phyloP scores from a whole-genome alignment of 2,888 invertebrate species.

The Diogma glabrata region DNA sequence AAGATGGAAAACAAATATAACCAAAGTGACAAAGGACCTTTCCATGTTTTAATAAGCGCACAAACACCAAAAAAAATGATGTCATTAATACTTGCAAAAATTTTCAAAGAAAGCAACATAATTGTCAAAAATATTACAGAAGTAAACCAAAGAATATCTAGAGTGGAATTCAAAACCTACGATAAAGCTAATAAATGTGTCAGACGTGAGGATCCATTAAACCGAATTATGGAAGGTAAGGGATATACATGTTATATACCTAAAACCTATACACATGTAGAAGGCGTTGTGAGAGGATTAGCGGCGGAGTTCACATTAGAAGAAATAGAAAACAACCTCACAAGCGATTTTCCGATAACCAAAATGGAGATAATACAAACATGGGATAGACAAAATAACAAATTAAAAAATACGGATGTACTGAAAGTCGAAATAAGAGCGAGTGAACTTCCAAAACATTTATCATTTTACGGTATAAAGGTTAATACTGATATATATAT shows the following conservation, averaged over 20 bases:
- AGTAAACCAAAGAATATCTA: neutral
- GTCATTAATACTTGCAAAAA: neutral
- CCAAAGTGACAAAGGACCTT: neutral
- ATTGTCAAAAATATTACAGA: neutral
- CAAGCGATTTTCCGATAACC: neutral
- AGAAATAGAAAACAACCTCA: neutral
- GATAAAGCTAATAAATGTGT: neutral
- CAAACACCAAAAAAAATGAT: neutral
- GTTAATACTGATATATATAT: neutral
- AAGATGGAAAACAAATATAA: neutral
- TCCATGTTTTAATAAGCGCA: neutral
- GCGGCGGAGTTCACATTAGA: neutral
- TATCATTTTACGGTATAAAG: neutral
- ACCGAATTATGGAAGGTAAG: neutral
- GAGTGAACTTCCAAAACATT: neutral
- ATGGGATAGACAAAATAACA: neutral
- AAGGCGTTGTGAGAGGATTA: neutral
- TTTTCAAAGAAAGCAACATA: neutral
- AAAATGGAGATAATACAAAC: neutral
- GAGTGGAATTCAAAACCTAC: neutral
- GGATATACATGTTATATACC: neutral
- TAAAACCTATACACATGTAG: neutral
- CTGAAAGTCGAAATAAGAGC: neutral
- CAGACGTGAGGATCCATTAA: neutral
- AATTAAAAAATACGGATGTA: neutral